A percentile compares a stretch with the other conserved stretches of the same genome.
These are phyloP conservation scores for Phenganax stokvisi DNA, from an alignment of 92 coral and sea anemone genomes.

Conservation along the genomic window DNA sequence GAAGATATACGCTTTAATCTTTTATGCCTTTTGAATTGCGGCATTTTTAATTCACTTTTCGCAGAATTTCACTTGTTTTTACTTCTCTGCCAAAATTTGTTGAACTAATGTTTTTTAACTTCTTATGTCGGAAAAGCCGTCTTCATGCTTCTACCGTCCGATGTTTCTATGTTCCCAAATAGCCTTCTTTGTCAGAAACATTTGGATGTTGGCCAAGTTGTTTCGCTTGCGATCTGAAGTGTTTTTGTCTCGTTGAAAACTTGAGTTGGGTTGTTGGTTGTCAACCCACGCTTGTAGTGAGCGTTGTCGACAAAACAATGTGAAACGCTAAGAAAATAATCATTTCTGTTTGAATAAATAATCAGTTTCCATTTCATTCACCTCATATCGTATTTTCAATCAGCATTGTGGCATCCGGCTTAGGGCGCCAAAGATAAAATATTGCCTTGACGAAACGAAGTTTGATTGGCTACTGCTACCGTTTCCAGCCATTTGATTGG, in stretches of 20 bases:
- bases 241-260: neutral
- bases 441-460: neutral
- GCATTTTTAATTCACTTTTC: conserved; percentile 6
- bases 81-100: neutral
- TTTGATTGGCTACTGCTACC: conserved; percentile 11
- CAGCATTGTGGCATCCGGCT: conserved; percentile 38
- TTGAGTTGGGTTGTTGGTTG: neutral
- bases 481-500: conserved; percentile 5
- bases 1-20: conserved; percentile 32
- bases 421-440: conserved; percentile 25
- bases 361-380: conserved; percentile 33
- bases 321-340: neutral
- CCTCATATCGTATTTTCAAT: conserved; percentile 12
- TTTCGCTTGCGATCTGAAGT: neutral
- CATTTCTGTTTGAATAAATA: conserved; percentile 26
- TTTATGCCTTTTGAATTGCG: conserved; percentile 36
- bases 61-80: neutral
- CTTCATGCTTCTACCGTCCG: no score
- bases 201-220: no score
- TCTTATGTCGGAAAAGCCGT: neutral
- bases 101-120: neutral
- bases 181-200: no score
- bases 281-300: conserved; percentile 28
- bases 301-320: conserved; percentile 27
- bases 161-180: no score